Percentiles rank a stretch among this genome's conserved stretches.
phyloP scores from a whole-genome alignment of 2,113 vertebrate species.

The Peucedramus taeniatus region DNA sequence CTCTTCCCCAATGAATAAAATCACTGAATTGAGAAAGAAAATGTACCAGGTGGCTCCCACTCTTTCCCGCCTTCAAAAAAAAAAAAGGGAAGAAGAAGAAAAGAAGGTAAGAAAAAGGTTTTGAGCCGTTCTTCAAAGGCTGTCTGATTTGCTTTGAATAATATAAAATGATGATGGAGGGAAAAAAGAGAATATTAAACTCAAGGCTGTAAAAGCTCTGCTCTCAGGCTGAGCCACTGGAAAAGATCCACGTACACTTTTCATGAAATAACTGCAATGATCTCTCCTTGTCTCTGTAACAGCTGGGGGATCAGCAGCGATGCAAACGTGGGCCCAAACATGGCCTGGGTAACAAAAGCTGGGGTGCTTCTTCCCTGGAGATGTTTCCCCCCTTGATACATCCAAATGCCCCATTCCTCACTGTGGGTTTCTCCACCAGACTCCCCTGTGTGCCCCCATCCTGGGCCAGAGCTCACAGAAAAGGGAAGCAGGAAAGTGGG shows the following conservation, averaged over 20 bases:
- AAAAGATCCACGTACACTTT: constrained; percentile 2
- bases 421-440: neutral
- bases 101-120: constrained; percentile 15
- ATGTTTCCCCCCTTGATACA: neutral
- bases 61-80: neutral
- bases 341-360: neutral
- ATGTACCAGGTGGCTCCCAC: constrained; percentile 19
- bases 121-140: constrained; percentile 68
- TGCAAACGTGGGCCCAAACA: neutral
- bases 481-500: neutral
- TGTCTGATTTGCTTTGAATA: constrained; percentile 70
- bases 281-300: neutral
- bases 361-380: neutral
- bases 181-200: constrained; percentile 68
- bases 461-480: neutral
- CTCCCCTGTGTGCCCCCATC: fast-evolving
- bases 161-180: constrained; percentile 63
- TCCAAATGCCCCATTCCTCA: neutral
- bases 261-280: constrained; percentile 30
- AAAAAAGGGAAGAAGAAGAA: neutral
- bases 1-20: constrained; percentile 53
- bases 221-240: neutral
- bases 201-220: constrained; percentile 43
- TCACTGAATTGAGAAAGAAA: constrained; percentile 14
- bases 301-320: neutral